Base-by-base conservation (phyloP, 2,113 vertebrate genomes). In the Pelobates fuscus region DNA sequence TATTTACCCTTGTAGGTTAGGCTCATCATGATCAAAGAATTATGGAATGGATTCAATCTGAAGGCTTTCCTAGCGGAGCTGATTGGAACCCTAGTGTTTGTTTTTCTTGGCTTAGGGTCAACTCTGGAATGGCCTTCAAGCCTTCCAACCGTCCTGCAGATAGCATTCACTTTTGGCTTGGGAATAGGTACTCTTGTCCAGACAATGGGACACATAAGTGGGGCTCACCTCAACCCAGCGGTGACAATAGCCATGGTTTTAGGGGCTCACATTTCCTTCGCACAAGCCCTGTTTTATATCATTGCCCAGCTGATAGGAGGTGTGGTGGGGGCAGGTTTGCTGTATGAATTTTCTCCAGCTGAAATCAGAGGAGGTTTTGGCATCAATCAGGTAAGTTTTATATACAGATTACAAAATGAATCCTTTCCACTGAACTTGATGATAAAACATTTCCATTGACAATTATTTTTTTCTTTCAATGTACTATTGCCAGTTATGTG, bases 161-260 rank as follows among this genome's bases (percentile, higher is more conserved):
- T 78, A 30, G n/a, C 80, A 8, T 74, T 81, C 12, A 46, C 70
- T n/a, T 81, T 81, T 63, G 71, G 81, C 41, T 43, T 81, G 43
- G 70, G 66, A 27, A 71, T 80, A 18, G 63, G 66, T 25, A 73
- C 74, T 12, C 32, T 78, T 67, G 70, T 74, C 2, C 78, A 81
- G 58, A 20, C 66, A 8, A 32, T 82, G 23, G 80, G 78, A 17
- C 80, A 79, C 29, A 70, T 78, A 41, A 82, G 62, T 14, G 70
- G 67, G 5, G 80, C 75, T 18, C 78, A 82, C 25, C 57, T 82
- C 29, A 79, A 79, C 57, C 78, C 79, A 21, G 78, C 79, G 7
- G 77, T 79, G 8, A 78, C 70, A 11, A 2, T 70, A 26, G 74
- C 73, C 1, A 68, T 70, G 29, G 32, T 81, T 5, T 26, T 74